Conservation (phyloP, 2,113 vertebrate genomes). For the Ploceus nigricollis region DNA sequence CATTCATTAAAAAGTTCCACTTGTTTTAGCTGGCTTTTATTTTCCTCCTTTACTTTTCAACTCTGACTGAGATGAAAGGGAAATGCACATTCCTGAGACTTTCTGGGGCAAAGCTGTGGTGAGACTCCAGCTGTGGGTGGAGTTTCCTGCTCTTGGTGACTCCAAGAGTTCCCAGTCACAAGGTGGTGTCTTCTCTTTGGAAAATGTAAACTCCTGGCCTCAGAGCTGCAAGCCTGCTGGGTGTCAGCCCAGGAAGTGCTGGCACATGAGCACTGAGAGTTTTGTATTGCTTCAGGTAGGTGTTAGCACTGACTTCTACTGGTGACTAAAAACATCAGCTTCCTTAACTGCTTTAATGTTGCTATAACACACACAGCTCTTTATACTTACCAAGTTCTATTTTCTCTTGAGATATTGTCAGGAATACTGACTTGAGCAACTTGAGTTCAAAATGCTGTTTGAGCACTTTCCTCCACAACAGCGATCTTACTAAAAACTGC, state of each 20-base stretch:
- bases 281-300: neutral
- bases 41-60: neutral
- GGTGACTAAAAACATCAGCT: neutral
- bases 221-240: accelerated
- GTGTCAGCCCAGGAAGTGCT: neutral
- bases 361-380: neutral
- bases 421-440: neutral
- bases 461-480: neutral
- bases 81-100: neutral
- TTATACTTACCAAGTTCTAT: neutral
- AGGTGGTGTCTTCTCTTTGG: neutral
- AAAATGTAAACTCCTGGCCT: neutral
- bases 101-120: neutral
- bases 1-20: neutral
- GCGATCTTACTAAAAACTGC: neutral
- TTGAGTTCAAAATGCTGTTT: neutral
- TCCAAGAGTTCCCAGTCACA: neutral
- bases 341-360: neutral
- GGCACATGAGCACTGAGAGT: neutral
- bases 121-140: neutral
- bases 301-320: neutral
- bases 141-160: neutral
- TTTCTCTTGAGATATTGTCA: neutral
- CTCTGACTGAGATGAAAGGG: neutral
- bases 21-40: neutral